Evolutionary conservation across 1,140 invertebrate species (phyloP), one percentile per base, ranked within the genome.

Genomic region (Thaumetopoea pityocampa): DNA sequence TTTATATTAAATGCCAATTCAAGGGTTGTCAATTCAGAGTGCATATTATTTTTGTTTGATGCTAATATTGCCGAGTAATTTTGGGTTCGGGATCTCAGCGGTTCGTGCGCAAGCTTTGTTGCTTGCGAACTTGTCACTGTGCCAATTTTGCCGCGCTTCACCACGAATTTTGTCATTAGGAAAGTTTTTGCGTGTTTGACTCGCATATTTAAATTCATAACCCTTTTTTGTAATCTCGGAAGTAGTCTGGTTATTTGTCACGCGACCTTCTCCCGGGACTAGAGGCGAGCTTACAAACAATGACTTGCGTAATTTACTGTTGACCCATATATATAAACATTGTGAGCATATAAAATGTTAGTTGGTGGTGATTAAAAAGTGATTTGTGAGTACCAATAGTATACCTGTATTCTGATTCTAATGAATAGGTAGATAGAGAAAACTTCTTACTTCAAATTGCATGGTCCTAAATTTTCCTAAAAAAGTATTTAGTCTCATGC

Each of bases 11-110:
- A 42, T 52, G 37, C 40, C n/a, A 41, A 15, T 20, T 32, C 8
- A 2, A 12, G 18, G 52, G 41, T 23, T 27, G 27, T 38, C 27
- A 41, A 36, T 42, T 12, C 37, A 18, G 32, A 3, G 27, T 43
- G 26, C 16, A 22, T 28, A 52, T 51, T 60, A 57, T 54, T 66
- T 63, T 54, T 51, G 50, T 54, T 49, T 44, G 37, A 28, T 36
- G 20, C 35, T 32, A 45, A 61, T 61, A 36, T 35, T 51, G 63
- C 63, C 63, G 63, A 66, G 55, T 66, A 66, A 66, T 63, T 59
- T 66, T 29, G 41, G 30, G 45, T 45, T 37, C 22, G 33, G 24
- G 8, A 10, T 26, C 26, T 32, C 35, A 22, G 44, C 22, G 48
- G 35, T 53, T 51, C 45, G 23, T 29, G 26, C 40, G 50, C 40